A percentile compares a stretch with the other conserved stretches of the same genome.
phyloP scores from a whole-genome alignment of 1,140 invertebrate species.

The Drosophila jambulina region DNA sequence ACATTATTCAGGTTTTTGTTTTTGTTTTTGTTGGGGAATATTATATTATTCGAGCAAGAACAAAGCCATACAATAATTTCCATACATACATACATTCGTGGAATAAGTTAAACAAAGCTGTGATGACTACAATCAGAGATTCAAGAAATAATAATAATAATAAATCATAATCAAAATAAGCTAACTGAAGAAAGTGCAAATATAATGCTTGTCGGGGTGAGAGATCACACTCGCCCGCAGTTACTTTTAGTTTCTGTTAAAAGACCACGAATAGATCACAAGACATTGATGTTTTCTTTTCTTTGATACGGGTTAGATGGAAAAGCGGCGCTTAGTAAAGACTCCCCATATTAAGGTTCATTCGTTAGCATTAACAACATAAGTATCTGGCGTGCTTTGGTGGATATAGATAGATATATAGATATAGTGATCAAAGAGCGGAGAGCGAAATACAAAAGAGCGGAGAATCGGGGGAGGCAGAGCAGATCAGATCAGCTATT shows the following conservation, averaged over 20 bases:
- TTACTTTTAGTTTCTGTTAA: conserved; percentile 48
- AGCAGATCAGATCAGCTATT: conserved; percentile 34
- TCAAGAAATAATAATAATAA: conserved; percentile 43
- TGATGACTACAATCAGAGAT: conserved; percentile 74
- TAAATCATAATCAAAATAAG: conserved; percentile 53
- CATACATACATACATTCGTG: conserved; percentile 82
- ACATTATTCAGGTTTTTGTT: conserved; percentile 46
- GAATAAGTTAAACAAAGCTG: conserved; percentile 73
- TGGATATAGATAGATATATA: conserved; percentile 19
- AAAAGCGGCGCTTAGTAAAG: conserved; percentile 44
- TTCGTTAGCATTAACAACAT: conserved; percentile 34
- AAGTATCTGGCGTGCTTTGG: conserved; percentile 42
- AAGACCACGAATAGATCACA: conserved; percentile 21
- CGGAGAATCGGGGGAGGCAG: conserved; percentile 14
- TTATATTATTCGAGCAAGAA: conserved; percentile 42
- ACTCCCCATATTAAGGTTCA: conserved; percentile 14
- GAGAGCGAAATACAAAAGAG: conserved; percentile 32
- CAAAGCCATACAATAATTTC: conserved; percentile 72
- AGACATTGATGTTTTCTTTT: conserved; percentile 18
- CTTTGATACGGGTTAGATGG: conserved; percentile 30
- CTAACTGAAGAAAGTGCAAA: conserved; percentile 84
- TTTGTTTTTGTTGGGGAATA: conserved; percentile 10
- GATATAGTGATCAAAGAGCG: conserved; percentile 40
- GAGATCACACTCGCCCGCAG: neutral
- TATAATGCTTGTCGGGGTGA: neutral